Percentiles rank a stretch among this genome's conserved stretches.
Evolutionary conservation across 2,113 vertebrate genomes (phyloP).

Genomic region (Etheostoma cragini): DNA sequence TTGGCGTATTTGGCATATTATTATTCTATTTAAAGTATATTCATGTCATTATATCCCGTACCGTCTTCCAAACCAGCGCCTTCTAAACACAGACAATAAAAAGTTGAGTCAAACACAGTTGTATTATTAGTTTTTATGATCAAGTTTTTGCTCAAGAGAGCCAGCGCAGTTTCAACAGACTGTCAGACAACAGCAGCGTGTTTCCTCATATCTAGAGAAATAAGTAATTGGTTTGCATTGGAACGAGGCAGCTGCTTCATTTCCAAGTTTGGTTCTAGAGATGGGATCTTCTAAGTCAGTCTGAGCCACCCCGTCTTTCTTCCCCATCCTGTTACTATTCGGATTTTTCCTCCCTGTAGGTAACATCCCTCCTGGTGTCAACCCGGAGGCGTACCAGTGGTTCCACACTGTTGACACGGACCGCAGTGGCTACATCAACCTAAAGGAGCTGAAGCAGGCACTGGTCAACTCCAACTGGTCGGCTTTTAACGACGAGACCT

Average conservation of each 20-base stretch:
- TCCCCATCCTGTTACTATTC: background rate
- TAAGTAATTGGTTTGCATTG: conserved; percentile 39
- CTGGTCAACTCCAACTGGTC: conserved; percentile 97
- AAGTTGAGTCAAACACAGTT: conserved; percentile 26
- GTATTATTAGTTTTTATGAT: conserved; percentile 60
- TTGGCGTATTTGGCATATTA: too few relatives aligned
- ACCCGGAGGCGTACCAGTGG: conserved; percentile 93
- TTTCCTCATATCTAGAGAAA: conserved; percentile 52
- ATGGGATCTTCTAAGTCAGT: conserved; percentile 15
- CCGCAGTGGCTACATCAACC: conserved; percentile 91
- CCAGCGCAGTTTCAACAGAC: conserved; percentile 12
- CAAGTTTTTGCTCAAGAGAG: conserved; percentile 27
- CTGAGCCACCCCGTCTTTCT: background rate
- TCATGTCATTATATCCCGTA: background rate
- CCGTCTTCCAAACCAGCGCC: background rate
- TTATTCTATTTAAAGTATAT: background rate
- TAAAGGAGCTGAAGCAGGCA: conserved; percentile 94
- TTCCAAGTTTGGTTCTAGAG: conserved; percentile 5
- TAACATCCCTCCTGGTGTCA: conserved; percentile 86
- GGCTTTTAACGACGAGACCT: conserved; percentile 93
- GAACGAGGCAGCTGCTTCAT: conserved; percentile 28
- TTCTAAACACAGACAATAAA: conserved; percentile 25
- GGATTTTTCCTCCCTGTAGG: conserved; percentile 74
- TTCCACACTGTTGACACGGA: conserved; percentile 92
- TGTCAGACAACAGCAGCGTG: background rate